Evolutionary conservation across 1,140 invertebrate genomes (phyloP), one percentile per base, ranked within the genome.

Genomic region (Magallana angulata): DNA sequence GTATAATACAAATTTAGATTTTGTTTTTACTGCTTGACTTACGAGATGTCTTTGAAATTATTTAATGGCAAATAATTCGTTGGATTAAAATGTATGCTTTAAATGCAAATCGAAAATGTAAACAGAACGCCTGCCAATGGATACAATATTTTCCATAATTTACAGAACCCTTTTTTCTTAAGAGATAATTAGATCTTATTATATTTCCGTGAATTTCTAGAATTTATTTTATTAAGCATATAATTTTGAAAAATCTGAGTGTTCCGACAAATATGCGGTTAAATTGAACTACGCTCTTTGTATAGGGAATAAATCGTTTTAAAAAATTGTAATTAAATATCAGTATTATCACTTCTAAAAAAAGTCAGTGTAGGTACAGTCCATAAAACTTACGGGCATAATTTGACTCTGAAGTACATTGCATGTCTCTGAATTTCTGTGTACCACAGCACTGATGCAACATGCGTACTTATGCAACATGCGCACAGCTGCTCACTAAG

Each of bases 261-360:
- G 59, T 12, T 60, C 59, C 1, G 59, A 60, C 59, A 60, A 60
- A 60, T 60, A 60, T 60, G 59, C 59, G 59, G 59, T 60, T 60
- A 16, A 60, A 60, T 60, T 60, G 59, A 60, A 60, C 59, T 60
- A 60, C 59, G 59, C 59, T 60, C 59, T 60, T 60, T 60, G 59
- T 60, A 36, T 36, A 36, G 36, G 36, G 36, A 36, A 60, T 60
- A 60, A 60, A 12, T 12, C 16, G 16, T 60, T 4, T 60, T 60
- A 12, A 12, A 12, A 12, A 60, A 60, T 60, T 60, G 59, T 60
- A 60, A 60, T 60, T 60, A 60, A 60, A 16, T 60, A 16, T 16
- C 16, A 60, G 59, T 60, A 60, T 60, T 7, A 60, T 60, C 59
- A 16, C 59, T 60, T 1, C 59, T 60, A 16, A 16, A 60, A 24